phyloP scores from a whole-genome alignment of 2,888 invertebrate species.

The Pterobdella sp. region DNA sequence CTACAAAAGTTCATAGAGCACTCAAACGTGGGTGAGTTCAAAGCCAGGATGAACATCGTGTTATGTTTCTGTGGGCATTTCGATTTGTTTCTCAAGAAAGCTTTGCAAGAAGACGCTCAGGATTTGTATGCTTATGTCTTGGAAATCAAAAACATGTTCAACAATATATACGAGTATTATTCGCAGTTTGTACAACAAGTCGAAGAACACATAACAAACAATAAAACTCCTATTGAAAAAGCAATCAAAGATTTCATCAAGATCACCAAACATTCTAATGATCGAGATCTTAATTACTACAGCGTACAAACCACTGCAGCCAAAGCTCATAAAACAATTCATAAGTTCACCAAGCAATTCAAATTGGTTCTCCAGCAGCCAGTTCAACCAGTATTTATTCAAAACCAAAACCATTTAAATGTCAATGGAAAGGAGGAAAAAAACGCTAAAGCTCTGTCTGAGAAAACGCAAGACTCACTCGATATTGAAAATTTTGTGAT shows the following conservation, averaged over 20 bases:
- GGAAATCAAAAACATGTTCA: constrained; percentile 34
- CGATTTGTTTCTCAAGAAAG: background rate
- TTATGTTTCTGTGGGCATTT: constrained; percentile 73
- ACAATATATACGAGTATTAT: constrained; percentile 68
- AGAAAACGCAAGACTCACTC: background rate
- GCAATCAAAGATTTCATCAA: constrained; percentile 85
- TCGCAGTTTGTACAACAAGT: constrained; percentile 67
- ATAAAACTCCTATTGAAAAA: constrained; percentile 77
- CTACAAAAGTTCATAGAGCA: constrained; percentile 75
- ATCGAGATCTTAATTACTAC: constrained; percentile 73
- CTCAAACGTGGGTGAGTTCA: constrained; percentile 75
- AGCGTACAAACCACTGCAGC: constrained; percentile 79
- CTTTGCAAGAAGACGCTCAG: background rate
- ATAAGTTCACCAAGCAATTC: constrained; percentile 78
- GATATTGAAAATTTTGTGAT: background rate
- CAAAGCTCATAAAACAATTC: constrained; percentile 76
- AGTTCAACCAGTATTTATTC: constrained; percentile 29
- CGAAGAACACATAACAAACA: constrained; percentile 59
- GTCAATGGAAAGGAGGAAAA: background rate
- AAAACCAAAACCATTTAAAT: constrained; percentile 19
- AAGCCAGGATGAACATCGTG: constrained; percentile 68
- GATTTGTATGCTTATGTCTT: background rate
- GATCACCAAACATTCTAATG: constrained; percentile 80
- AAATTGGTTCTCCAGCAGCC: constrained; percentile 31
- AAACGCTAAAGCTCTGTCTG: background rate